Base-by-base conservation (phyloP, 2,888 invertebrate species). In the Tetragnatha montana region DNA sequence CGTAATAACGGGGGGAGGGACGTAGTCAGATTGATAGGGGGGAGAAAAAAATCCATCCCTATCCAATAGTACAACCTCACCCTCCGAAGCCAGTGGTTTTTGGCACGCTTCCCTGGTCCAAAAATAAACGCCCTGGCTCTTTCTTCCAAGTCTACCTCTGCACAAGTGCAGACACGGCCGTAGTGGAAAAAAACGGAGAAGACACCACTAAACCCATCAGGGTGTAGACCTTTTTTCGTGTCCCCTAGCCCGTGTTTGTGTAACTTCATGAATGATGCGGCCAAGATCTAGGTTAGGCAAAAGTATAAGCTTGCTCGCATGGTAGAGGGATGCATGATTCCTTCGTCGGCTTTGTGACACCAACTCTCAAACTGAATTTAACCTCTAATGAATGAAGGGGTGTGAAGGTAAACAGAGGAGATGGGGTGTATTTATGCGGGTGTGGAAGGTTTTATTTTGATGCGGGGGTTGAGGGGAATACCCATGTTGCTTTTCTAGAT, bases 231-330 rank as follows among this genome's bases (percentile, higher is more conserved):
- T 79, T 78, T 79, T 51, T 73, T 69, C 8, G 17, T 47, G 12
- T 51, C 50, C 50, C 2, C 35, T 79, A 35, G 83, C 83, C 73
- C 83, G n/a, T 88, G 88, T 88, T 89, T 89, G 84, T 89, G 84
- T 81, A 74, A 79, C 73, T 71, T 22, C 22, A 6, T 81, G 76
- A 76, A 84, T 68, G 76, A 51, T 74, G 74, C 22, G 22, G 73
- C 22, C 35, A 12, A 22, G 19, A 85, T 89, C 81, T 89, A 78
- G 85, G 89, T 85, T 89, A 89, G 78, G 81, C 78, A 89, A 89
- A 89, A 76, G 75, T 69, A 73, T 79, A 50, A 35, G 35, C 35
- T 35, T 35, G 4, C 4, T 35, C 35, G 35, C 35, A 35, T 35
- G 35, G 35, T 4, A 35, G 35, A 4, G 4, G 35, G 35, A 35